phyloP scores from a whole-genome alignment of 2,797 vertebrate species.

The Echeneis naucrates region DNA sequence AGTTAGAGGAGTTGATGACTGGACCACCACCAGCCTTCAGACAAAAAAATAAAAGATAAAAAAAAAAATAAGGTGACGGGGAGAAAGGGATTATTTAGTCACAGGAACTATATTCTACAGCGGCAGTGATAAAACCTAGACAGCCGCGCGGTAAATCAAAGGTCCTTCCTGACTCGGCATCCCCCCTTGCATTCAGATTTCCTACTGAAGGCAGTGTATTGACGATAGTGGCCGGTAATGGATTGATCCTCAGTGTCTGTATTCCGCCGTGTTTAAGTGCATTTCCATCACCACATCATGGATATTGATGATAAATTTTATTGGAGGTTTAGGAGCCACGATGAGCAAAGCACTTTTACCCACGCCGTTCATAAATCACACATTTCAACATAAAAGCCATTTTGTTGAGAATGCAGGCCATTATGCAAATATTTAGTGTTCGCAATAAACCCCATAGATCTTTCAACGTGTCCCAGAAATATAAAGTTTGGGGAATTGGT shows the following conservation, averaged over 20 bases:
- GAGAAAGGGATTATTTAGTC: conserved; percentile 57
- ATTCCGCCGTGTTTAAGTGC: conserved; percentile 74
- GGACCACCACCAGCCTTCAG: conserved; percentile 42
- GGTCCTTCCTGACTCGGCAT: conserved; percentile 58
- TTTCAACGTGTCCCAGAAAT: conserved; percentile 79
- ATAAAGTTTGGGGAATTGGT: conserved; percentile 80
- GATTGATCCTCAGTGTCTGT: conserved; percentile 74
- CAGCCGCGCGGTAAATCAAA: conserved; percentile 72
- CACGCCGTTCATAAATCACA: conserved; percentile 77
- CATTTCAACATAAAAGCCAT: conserved; percentile 76
- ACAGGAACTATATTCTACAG: conserved; percentile 56
- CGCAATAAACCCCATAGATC: conserved; percentile 80
- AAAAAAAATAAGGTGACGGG: no score
- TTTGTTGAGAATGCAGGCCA: conserved; percentile 78
- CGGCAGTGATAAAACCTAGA: conserved; percentile 67
- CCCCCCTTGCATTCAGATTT: conserved; percentile 63
- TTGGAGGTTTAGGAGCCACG: conserved; percentile 67
- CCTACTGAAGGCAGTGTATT: conserved; percentile 61
- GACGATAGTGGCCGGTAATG: conserved; percentile 70
- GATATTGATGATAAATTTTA: conserved; percentile 78
- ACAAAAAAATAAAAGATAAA: conserved; percentile 51
- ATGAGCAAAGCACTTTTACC: conserved; percentile 69
- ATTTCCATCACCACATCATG: conserved; percentile 72
- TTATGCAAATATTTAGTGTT: conserved; percentile 84
- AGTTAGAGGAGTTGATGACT: conserved; percentile 35